These are phyloP conservation scores for Mastigias papua DNA, from an alignment of 30 jellyfish, hydroid and myxozoan genomes.

Conservation along the genomic window DNA sequence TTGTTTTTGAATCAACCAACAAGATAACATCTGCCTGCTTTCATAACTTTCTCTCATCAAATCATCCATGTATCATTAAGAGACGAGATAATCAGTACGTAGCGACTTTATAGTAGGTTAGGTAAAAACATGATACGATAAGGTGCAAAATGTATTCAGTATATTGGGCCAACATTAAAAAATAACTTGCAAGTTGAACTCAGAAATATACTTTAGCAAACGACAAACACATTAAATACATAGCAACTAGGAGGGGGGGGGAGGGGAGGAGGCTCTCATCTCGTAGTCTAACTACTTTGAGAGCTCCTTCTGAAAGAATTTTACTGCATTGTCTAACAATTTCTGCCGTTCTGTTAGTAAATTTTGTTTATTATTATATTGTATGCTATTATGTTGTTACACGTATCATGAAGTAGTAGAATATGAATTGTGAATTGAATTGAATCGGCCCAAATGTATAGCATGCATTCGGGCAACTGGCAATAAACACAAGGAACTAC, in stretches of 20 bases:
- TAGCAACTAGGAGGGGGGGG: neutral
- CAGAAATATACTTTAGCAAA: neutral
- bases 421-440: too few species aligned
- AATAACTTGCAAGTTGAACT: neutral
- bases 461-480: too few species aligned
- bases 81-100: neutral
- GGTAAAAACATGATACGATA: neutral
- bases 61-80: neutral
- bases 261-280: neutral
- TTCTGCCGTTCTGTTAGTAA: neutral
- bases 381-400: neutral
- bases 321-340: neutral
- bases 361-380: neutral
- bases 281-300: neutral
- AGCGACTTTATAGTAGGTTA: neutral
- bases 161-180: neutral
- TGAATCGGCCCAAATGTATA: too few species aligned
- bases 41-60: neutral
- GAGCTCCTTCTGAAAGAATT: neutral
- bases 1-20: conserved; percentile 27
- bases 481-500: too few species aligned
- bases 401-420: too few species aligned
- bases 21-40: neutral
- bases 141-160: neutral
- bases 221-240: neutral